These are phyloP conservation scores for Cariama cristata DNA, from an alignment of 2,113 vertebrate genomes.

Conservation along the genomic window DNA sequence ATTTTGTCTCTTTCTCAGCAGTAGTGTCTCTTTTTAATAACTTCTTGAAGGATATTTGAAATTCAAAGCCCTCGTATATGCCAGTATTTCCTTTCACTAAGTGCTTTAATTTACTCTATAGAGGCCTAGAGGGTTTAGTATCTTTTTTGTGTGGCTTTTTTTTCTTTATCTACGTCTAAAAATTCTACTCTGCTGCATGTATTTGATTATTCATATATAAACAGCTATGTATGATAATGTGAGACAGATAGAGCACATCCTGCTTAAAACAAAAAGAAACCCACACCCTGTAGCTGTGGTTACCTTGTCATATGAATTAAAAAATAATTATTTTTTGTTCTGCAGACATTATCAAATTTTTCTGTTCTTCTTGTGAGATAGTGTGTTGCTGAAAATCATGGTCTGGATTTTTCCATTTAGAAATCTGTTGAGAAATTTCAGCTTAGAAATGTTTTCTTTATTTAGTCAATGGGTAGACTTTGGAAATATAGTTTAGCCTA, in stretches of 20 bases:
- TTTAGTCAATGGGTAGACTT: not conserved
- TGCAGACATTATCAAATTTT: fast-evolving
- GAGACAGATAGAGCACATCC: not conserved
- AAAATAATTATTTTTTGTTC: not conserved
- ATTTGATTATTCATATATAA: slow-evolving; percentile 25
- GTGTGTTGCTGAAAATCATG: not conserved
- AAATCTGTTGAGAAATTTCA: too few relatives aligned
- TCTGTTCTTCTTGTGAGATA: not conserved
- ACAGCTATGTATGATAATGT: not conserved
- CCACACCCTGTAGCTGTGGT: not conserved
- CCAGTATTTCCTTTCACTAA: slow-evolving; percentile 45
- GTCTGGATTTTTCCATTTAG: not conserved
- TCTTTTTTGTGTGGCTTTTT: not conserved
- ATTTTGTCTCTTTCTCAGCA: slow-evolving; percentile 29
- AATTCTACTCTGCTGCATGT: not conserved
- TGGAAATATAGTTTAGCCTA: not conserved
- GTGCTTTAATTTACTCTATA: slow-evolving; percentile 55
- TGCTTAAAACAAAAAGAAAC: not conserved
- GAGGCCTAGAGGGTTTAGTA: slow-evolving; percentile 20
- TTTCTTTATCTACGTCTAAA: not conserved
- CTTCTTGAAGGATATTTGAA: slow-evolving; percentile 53
- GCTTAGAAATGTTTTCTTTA: not conserved
- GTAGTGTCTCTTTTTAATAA: slow-evolving; percentile 25
- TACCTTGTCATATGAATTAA: not conserved
- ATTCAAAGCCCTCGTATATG: slow-evolving; percentile 29